A percentile compares a stretch with the other conserved stretches of the same genome.
These are phyloP conservation scores for Amphiduros pacificus DNA, from an alignment of 2,888 invertebrate species.

Conservation along the genomic window DNA sequence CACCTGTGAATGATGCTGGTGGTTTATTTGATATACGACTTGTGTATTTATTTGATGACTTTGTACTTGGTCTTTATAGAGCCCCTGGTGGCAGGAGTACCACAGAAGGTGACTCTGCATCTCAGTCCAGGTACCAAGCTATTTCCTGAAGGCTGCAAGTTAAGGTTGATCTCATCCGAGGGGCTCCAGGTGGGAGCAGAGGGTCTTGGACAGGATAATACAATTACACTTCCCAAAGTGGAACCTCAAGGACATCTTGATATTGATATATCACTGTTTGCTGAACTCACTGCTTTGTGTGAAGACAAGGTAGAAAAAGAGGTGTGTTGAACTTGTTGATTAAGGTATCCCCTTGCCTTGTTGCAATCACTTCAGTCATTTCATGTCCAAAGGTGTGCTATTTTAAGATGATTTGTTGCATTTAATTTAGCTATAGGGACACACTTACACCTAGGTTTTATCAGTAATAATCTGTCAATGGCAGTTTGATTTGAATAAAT, in stretches of 20 bases:
- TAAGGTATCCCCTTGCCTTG: too few species aligned
- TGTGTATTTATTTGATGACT: not conserved
- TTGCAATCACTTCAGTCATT: too few species aligned
- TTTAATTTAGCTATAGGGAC: not conserved
- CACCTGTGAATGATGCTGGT: too few species aligned
- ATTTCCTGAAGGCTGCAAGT: conserved; percentile 59
- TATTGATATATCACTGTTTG: conserved; percentile 67
- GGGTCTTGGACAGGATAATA: conserved; percentile 8
- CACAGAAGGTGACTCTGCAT: conserved; percentile 39
- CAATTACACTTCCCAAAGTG: conserved; percentile 15
- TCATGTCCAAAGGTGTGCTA: too few species aligned
- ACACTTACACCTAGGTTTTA: not conserved
- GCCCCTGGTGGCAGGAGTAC: conserved; percentile 21
- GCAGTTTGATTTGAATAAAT: not conserved
- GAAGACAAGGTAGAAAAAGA: too few species aligned
- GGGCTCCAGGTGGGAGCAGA: conserved; percentile 27
- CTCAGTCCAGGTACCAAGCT: conserved; percentile 42
- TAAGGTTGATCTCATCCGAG: conserved; percentile 31
- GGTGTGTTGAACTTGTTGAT: too few species aligned
- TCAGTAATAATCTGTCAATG: not conserved
- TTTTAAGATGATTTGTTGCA: not conserved
- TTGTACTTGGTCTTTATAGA: conserved; percentile 10
- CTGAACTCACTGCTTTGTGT: conserved; percentile 72
- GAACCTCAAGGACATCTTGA: conserved; percentile 14
- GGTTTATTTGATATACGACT: not conserved